Evolutionary conservation across 2,888 invertebrate species (phyloP).

Genomic region (Thereva nobilitata): DNA sequence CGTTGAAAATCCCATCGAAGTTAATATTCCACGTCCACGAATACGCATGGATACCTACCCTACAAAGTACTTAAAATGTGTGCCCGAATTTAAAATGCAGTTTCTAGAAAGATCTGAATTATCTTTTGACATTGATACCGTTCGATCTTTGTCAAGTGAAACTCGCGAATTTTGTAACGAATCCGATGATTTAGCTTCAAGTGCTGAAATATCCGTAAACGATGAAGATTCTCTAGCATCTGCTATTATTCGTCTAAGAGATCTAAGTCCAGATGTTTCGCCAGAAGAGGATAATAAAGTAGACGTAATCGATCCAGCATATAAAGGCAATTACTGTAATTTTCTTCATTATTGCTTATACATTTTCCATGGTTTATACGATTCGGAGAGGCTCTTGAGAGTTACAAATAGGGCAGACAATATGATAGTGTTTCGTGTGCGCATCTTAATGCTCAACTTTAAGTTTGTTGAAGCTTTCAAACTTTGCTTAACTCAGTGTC

Average conservation of each 20-base stretch:
- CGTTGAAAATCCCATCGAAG: slow-evolving; percentile 55
- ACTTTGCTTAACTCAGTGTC: slow-evolving; percentile 53
- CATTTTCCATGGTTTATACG: slow-evolving; percentile 57
- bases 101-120: slow-evolving; percentile 53
- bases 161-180: slow-evolving; percentile 46
- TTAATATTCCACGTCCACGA: slow-evolving; percentile 55
- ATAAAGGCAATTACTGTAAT: slow-evolving; percentile 47
- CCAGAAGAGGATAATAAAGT: slow-evolving; percentile 15
- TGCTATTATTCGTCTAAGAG: slow-evolving; percentile 45
- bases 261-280: slow-evolving; percentile 43
- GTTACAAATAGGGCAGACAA: slow-evolving; percentile 51
- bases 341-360: slow-evolving; percentile 59
- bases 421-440: slow-evolving; percentile 55
- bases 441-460: slow-evolving; percentile 57
- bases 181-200: slow-evolving; percentile 47
- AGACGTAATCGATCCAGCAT: slow-evolving; percentile 4
- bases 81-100: slow-evolving; percentile 54
- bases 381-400: slow-evolving; percentile 49
- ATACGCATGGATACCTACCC: slow-evolving; percentile 54
- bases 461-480: slow-evolving; percentile 57
- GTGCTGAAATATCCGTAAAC: slow-evolving; percentile 55
- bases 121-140: slow-evolving; percentile 45
- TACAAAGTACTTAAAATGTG: slow-evolving; percentile 56
- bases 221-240: slow-evolving; percentile 50
- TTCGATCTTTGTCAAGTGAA: slow-evolving; percentile 48